These are phyloP conservation scores for Cataglyphis albicans DNA, from an alignment of 2,888 invertebrate species.

Conservation along the genomic window DNA sequence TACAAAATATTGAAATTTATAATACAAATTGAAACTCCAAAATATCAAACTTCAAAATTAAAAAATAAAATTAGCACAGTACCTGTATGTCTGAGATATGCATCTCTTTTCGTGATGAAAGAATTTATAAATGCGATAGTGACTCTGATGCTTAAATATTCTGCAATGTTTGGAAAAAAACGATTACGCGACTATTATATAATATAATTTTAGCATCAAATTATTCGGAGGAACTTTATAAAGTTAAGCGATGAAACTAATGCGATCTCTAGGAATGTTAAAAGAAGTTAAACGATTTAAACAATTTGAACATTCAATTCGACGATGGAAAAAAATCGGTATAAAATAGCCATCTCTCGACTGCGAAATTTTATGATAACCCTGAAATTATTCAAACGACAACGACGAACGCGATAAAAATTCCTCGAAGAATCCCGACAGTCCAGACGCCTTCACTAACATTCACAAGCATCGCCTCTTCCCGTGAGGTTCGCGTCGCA, in stretches of 20 bases:
- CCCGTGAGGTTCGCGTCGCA: conserved; percentile 4
- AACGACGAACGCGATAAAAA: conserved; percentile 39
- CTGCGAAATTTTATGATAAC: conserved; percentile 36
- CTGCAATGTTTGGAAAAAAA: neutral
- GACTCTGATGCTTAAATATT: neutral
- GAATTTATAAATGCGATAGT: neutral
- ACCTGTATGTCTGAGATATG: neutral
- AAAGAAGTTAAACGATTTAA: conserved; percentile 13
- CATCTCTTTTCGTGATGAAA: neutral
- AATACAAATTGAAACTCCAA: neutral
- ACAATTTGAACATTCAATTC: conserved; percentile 16
- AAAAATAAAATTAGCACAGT: neutral
- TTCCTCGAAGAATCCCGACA: conserved; percentile 46
- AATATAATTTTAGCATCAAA: neutral
- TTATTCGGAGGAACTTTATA: neutral
- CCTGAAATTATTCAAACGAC: conserved; percentile 52
- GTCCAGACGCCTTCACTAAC: conserved; percentile 34
- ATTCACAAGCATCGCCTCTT: conserved; percentile 14
- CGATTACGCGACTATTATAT: neutral
- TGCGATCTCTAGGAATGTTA: neutral
- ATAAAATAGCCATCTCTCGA: neutral
- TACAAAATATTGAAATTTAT: conserved; percentile 5
- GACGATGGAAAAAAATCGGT: conserved; percentile 26
- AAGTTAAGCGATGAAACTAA: neutral
- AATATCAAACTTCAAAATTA: neutral